A percentile compares a stretch with the other conserved stretches of the same genome.
Evolutionary conservation across 2,888 invertebrate species (phyloP).

Genomic region (Taenaris catops): DNA sequence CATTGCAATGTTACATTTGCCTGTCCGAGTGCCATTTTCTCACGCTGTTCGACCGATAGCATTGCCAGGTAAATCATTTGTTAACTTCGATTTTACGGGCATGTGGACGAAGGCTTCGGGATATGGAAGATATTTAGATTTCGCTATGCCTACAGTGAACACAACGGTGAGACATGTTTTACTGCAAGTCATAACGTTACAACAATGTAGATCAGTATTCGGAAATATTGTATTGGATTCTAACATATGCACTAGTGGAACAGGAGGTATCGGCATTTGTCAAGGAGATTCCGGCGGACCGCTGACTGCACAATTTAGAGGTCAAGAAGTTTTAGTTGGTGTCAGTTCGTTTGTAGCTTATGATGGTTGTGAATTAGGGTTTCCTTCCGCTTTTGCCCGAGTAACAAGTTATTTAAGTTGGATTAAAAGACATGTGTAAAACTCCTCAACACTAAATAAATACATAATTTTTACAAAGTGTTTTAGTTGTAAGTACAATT

Average conservation of each 20-base stretch:
- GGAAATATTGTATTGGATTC: constrained; percentile 42
- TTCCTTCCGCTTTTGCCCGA: constrained; percentile 54
- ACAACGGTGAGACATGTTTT: constrained; percentile 48
- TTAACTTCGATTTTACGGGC: constrained; percentile 37
- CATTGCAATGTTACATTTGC: constrained; percentile 49
- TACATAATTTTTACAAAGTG: not conserved
- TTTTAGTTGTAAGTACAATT: not conserved
- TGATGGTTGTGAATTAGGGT: constrained; percentile 51
- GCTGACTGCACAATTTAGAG: constrained; percentile 37
- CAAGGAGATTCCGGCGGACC: constrained; percentile 62
- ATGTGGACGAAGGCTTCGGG: constrained; percentile 45
- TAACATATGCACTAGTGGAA: constrained; percentile 55
- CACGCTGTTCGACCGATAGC: constrained; percentile 39
- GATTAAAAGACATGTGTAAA: constrained; percentile 34
- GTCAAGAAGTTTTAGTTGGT: constrained; percentile 45
- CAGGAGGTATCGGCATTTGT: constrained; percentile 56
- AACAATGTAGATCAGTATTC: constrained; percentile 38
- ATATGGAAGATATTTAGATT: constrained; percentile 54
- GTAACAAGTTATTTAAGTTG: constrained; percentile 46
- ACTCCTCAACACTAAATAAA: not conserved
- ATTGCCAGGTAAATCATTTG: constrained; percentile 36
- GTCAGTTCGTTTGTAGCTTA: constrained; percentile 59
- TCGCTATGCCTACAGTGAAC: constrained; percentile 38
- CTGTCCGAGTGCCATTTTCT: constrained; percentile 35
- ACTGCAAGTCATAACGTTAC: constrained; percentile 41